phyloP scores from a whole-genome alignment of 2,113 vertebrate species.

The Calyptommatus sinebrachiatus region DNA sequence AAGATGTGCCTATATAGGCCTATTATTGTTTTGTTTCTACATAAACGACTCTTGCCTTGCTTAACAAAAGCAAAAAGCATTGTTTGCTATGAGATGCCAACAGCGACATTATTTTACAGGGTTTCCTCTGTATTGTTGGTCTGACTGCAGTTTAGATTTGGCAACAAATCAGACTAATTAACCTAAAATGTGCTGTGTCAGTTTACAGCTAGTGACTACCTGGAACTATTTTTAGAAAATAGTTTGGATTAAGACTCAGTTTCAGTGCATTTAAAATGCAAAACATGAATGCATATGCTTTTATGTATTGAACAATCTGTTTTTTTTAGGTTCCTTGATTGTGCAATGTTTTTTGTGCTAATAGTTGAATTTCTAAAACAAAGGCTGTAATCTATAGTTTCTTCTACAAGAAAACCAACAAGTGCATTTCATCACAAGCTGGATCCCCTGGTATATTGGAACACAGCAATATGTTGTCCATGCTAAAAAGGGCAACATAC shows the following conservation, averaged over 20 bases:
- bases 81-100: constrained; percentile 17
- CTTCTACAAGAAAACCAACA: not conserved
- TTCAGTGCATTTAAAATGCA: not conserved
- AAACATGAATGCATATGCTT: not conserved
- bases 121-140: constrained; percentile 19
- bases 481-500: no score
- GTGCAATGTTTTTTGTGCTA: not conserved
- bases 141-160: constrained; percentile 30
- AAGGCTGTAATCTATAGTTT: not conserved
- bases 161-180: constrained; percentile 12
- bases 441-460: no score
- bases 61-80: not conserved
- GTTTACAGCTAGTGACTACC: constrained; percentile 17
- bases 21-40: not conserved
- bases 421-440: no score
- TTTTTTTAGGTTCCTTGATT: constrained; percentile 9
- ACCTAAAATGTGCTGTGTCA: constrained; percentile 21
- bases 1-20: no score
- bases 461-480: no score
- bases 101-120: constrained; percentile 30
- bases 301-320: not conserved
- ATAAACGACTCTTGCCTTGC: not conserved
- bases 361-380: not conserved
- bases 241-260: constrained; percentile 1
- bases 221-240: constrained; percentile 7